phyloP scores from a whole-genome alignment of 92 coral and sea anemone species.

The Zoanthus sansibaricus region DNA sequence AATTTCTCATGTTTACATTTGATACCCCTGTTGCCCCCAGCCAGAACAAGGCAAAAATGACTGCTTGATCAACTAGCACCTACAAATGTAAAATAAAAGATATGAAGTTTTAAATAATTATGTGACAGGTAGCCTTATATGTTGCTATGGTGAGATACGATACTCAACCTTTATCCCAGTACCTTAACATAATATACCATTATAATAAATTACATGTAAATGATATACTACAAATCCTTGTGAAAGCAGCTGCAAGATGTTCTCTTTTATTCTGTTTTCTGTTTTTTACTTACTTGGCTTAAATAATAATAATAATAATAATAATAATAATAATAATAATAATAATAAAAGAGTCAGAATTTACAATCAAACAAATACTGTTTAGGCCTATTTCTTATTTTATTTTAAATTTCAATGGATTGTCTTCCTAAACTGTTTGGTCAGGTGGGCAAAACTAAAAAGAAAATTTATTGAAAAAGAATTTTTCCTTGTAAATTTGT shows the following conservation, averaged over 20 bases:
- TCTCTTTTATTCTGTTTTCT: slow-evolving; percentile 14
- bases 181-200: too few relatives aligned
- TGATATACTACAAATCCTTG: slow-evolving; percentile 13
- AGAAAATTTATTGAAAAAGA: slow-evolving; percentile 19
- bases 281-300: slow-evolving; percentile 26
- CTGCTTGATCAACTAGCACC: slow-evolving; percentile 28
- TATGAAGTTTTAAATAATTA: neutral
- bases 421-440: slow-evolving; percentile 12
- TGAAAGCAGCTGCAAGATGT: slow-evolving; percentile 12
- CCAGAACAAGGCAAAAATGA: neutral
- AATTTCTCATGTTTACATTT: too few relatives aligned
- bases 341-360: slow-evolving; percentile 9
- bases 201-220: too few relatives aligned
- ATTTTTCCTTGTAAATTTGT: neutral
- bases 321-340: neutral
- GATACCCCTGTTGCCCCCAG: too few relatives aligned
- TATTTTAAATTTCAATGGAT: neutral
- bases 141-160: slow-evolving; percentile 37
- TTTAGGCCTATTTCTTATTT: slow-evolving; percentile 23
- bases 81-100: neutral
- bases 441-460: slow-evolving; percentile 33
- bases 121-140: slow-evolving; percentile 20
- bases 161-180: slow-evolving; percentile 25
- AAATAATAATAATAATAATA: slow-evolving; percentile 1
- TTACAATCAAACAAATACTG: slow-evolving; percentile 33